Evolutionary conservation across 1,140 invertebrate genomes (phyloP).

Genomic region (Bombus confusus): DNA sequence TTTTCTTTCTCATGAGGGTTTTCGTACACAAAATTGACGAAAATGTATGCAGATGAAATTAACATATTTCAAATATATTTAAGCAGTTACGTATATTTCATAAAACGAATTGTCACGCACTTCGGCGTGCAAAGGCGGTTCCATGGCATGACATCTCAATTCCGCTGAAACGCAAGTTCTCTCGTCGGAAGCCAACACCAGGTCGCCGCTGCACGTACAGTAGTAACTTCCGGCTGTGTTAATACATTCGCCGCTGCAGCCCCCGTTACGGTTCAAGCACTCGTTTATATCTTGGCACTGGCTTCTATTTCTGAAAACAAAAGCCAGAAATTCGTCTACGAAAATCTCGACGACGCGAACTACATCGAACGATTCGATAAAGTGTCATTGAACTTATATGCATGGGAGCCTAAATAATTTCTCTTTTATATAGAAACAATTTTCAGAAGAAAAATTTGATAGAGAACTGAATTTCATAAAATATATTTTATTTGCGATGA

Average conservation of each 20-base stretch:
- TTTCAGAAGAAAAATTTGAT: not conserved
- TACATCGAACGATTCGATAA: not conserved
- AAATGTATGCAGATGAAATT: not conserved
- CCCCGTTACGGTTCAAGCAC: conserved; percentile 76
- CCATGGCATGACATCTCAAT: conserved; percentile 75
- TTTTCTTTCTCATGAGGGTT: not conserved
- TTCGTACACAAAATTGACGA: not conserved
- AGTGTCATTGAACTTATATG: not conserved
- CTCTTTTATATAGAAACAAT: not conserved
- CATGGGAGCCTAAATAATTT: not conserved
- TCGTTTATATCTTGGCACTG: conserved; percentile 78
- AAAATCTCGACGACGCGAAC: not conserved
- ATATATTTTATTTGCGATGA: not conserved
- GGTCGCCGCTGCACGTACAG: conserved; percentile 80
- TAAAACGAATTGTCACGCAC: conserved; percentile 55
- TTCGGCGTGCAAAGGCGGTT: conserved; percentile 72
- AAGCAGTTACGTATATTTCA: not conserved
- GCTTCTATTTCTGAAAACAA: conserved; percentile 68
- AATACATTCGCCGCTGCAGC: conserved; percentile 82
- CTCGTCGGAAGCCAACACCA: conserved; percentile 81
- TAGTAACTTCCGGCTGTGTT: conserved; percentile 83
- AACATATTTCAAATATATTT: not conserved
- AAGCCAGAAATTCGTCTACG: not conserved
- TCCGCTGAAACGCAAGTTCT: conserved; percentile 80
- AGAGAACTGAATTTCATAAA: not conserved